A percentile compares a stretch with the other conserved stretches of the same genome.
Conservation (phyloP, 2,113 vertebrate species). For the Platysternon megacephalum region DNA sequence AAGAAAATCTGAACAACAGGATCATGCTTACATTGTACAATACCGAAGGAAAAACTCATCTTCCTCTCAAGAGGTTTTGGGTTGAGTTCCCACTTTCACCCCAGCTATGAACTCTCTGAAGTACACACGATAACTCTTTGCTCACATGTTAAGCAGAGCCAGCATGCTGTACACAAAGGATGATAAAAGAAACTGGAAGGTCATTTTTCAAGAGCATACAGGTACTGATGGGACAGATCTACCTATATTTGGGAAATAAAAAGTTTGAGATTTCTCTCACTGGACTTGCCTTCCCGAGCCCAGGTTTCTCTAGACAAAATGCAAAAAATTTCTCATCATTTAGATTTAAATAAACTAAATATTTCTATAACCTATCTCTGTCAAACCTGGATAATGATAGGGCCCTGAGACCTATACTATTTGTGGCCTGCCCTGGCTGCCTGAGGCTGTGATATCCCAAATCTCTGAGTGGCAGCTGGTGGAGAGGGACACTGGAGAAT, state of each 20-base stretch:
- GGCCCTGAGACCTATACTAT: too few species aligned
- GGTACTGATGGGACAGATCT: too few species aligned
- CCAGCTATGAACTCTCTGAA: not conserved
- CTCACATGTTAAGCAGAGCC: not conserved
- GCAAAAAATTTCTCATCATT: too few species aligned
- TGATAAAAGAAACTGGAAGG: not conserved
- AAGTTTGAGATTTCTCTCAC: not conserved
- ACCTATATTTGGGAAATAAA: not conserved
- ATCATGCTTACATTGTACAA: not conserved
- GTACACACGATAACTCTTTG: not conserved
- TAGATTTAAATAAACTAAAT: too few species aligned
- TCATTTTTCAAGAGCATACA: not conserved
- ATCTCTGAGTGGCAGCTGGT: not conserved
- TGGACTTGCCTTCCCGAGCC: not conserved
- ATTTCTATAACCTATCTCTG: too few species aligned
- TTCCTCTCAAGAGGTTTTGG: not conserved
- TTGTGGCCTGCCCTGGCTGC: too few species aligned
- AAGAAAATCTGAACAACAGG: not conserved
- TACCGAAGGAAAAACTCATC: not conserved
- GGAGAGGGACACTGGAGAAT: not conserved
- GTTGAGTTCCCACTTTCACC: not conserved
- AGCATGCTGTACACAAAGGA: not conserved
- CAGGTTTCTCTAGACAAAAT: too few species aligned
- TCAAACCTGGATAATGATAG: too few species aligned
- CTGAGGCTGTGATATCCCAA: not conserved